phyloP scores from a whole-genome alignment of 2,888 invertebrate genomes.

The Cryptus viduatorius region DNA sequence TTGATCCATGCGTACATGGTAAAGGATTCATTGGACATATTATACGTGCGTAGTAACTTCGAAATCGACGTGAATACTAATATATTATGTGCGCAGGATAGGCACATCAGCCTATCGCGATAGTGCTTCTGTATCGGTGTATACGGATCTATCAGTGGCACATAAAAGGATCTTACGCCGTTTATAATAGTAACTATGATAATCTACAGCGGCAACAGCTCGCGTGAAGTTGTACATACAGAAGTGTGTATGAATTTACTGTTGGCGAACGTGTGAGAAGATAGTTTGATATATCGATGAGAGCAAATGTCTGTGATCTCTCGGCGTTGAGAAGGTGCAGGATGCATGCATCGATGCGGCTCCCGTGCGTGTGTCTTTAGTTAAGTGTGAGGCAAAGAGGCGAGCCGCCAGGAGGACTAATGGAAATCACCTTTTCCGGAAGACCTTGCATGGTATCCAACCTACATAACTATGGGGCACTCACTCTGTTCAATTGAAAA shows the following conservation, averaged over 20 bases:
- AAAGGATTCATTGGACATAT: slow-evolving; percentile 57
- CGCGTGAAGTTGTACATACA: slow-evolving; percentile 2
- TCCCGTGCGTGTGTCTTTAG: slow-evolving; percentile 17
- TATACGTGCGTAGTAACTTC: slow-evolving; percentile 52
- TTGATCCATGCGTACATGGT: slow-evolving; percentile 48
- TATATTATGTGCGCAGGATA: slow-evolving; percentile 35
- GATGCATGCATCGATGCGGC: slow-evolving; percentile 18
- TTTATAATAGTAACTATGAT: slow-evolving; percentile 44
- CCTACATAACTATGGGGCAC: slow-evolving; percentile 8
- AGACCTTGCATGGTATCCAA: slow-evolving; percentile 47
- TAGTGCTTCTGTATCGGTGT: slow-evolving; percentile 56
- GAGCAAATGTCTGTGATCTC: slow-evolving; percentile 44
- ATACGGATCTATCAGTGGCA: slow-evolving; percentile 57
- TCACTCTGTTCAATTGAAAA: not conserved
- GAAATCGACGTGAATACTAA: slow-evolving; percentile 47
- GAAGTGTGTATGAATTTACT: slow-evolving; percentile 39
- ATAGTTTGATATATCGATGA: slow-evolving; percentile 54
- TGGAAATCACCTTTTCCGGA: slow-evolving; percentile 58
- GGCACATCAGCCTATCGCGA: slow-evolving; percentile 17
- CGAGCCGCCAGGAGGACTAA: slow-evolving; percentile 51
- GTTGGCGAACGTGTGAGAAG: slow-evolving; percentile 21
- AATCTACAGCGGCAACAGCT: slow-evolving; percentile 40
- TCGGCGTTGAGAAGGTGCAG: slow-evolving; percentile 7
- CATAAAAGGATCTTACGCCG: slow-evolving; percentile 54
- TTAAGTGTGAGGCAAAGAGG: not conserved